phyloP scores from a whole-genome alignment of 2,888 invertebrate species.

The Clitarchus hookeri region DNA sequence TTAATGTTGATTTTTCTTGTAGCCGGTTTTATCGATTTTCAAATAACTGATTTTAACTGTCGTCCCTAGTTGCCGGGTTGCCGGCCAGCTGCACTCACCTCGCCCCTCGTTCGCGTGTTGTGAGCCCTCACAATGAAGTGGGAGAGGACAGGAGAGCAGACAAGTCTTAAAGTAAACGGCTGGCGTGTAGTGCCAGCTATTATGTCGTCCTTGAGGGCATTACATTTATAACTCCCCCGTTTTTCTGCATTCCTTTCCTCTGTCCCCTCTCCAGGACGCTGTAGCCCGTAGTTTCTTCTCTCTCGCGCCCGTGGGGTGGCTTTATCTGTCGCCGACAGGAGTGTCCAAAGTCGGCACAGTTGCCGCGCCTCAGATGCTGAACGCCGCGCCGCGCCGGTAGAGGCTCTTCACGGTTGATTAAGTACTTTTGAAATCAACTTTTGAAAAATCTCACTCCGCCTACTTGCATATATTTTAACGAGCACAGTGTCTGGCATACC shows the following conservation, averaged over 20 bases:
- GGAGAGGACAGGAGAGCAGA: background rate
- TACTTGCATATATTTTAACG: no score
- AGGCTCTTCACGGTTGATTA: no score
- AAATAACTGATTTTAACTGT: no score
- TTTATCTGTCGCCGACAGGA: background rate
- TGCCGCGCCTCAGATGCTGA: no score
- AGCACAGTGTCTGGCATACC: no score
- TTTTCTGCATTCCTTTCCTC: slow-evolving; percentile 19
- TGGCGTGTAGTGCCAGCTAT: slow-evolving; percentile 15
- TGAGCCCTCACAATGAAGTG: background rate
- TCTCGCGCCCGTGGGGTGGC: background rate
- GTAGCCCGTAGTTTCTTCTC: background rate
- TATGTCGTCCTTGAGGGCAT: slow-evolving; percentile 25
- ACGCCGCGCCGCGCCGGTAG: no score
- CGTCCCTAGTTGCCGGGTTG: no score
- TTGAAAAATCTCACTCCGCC: no score
- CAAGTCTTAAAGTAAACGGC: slow-evolving; percentile 2
- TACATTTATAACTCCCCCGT: slow-evolving; percentile 22
- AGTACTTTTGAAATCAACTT: no score
- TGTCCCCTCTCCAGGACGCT: background rate
- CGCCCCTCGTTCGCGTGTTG: background rate
- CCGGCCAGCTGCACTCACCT: no score
- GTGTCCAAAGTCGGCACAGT: background rate
- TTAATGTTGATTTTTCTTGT: no score
- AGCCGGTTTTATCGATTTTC: no score